These are phyloP conservation scores for Stercorarius parasiticus DNA, from an alignment of 2,113 vertebrate genomes.

Conservation along the genomic window DNA sequence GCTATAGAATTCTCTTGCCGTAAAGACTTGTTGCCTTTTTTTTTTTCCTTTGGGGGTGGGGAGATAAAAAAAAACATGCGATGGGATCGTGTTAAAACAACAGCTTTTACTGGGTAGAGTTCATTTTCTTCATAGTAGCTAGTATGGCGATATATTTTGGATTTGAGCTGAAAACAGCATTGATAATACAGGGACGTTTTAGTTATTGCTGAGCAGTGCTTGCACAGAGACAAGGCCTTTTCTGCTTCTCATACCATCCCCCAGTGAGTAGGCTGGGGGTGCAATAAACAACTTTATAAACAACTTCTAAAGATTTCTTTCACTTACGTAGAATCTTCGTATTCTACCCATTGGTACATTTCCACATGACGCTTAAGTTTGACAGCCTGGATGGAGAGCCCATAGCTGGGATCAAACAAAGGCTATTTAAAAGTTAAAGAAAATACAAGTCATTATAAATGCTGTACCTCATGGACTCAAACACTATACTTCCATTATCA, in stretches of 20 bases:
- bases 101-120: background rate
- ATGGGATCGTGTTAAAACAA: background rate
- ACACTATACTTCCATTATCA: background rate
- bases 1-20: background rate
- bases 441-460: background rate
- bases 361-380: constrained; percentile 91
- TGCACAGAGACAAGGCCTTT: background rate
- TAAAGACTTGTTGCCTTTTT: background rate
- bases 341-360: constrained; percentile 99
- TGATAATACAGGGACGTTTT: background rate
- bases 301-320: background rate
- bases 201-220: background rate
- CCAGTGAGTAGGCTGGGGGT: background rate
- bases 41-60: background rate
- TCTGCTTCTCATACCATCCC: background rate
- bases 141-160: background rate
- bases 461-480: background rate
- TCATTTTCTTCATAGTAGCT: background rate
- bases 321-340: constrained; percentile 87
- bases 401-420: constrained; percentile 93
- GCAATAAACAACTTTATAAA: background rate
- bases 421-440: constrained; percentile 73
- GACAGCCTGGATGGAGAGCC: constrained; percentile 85
- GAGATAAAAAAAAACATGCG: background rate
- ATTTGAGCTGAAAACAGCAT: background rate